Percentiles rank a stretch among this genome's conserved stretches.
phyloP scores from a whole-genome alignment of 2,113 vertebrate genomes.

The Passer domesticus region DNA sequence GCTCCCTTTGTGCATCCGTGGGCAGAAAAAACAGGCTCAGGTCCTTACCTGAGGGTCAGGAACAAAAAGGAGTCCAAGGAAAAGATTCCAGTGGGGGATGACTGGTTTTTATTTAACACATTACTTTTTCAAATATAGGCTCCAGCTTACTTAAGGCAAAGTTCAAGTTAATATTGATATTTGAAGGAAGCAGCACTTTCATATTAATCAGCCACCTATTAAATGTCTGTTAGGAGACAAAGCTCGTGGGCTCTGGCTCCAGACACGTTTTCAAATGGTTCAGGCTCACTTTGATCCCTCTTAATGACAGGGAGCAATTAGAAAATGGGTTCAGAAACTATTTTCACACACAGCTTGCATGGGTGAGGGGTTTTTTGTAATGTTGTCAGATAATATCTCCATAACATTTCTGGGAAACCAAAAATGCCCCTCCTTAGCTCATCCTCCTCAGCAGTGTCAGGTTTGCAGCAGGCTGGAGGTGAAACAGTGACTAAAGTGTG shows the following conservation, averaged over 20 bases:
- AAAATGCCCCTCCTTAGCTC: not conserved
- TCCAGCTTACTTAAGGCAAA: constrained; percentile 55
- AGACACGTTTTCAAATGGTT: constrained; percentile 47
- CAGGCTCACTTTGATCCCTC: constrained; percentile 47
- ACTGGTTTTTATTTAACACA: constrained; percentile 44
- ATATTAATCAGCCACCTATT: constrained; percentile 60
- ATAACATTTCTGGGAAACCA: not conserved
- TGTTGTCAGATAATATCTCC: not conserved
- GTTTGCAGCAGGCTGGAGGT: not conserved
- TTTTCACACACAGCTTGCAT: rapidly evolving
- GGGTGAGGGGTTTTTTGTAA: rapidly evolving
- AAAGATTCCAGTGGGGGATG: not conserved
- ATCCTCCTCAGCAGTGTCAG: not conserved
- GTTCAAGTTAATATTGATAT: constrained; percentile 65
- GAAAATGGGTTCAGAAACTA: constrained; percentile 13
- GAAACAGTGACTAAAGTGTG: not conserved
- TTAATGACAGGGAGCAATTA: constrained; percentile 41
- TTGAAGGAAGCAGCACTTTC: constrained; percentile 47
- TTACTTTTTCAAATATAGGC: constrained; percentile 44
- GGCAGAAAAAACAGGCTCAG: not conserved
- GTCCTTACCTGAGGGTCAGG: not conserved
- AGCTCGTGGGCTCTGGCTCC: constrained; percentile 33
- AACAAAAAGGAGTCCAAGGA: not conserved
- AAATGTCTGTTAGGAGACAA: constrained; percentile 43
- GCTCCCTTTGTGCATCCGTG: not conserved